These are phyloP conservation scores for Zosterops lateralis DNA, from an alignment of 2,113 vertebrate species.

Conservation along the genomic window DNA sequence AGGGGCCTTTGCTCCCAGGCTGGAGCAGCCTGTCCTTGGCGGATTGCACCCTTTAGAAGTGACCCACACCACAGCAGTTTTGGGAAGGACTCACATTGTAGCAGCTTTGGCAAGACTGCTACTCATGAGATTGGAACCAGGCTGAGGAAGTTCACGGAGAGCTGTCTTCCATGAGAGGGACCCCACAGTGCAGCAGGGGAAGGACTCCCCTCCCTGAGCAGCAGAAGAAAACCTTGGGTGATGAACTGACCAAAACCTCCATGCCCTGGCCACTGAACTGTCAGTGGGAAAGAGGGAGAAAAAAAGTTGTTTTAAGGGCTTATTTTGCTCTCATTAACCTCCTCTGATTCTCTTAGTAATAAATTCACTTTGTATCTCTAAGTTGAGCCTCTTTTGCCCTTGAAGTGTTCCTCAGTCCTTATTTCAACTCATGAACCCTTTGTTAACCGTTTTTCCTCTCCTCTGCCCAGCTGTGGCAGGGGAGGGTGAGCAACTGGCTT, in stretches of 20 bases:
- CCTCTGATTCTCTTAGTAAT: not conserved
- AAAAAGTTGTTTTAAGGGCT: not conserved
- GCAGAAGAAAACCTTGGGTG: not conserved
- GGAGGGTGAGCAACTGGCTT: not conserved
- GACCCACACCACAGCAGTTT: too few species aligned
- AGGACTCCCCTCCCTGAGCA: not conserved
- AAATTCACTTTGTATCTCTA: not conserved
- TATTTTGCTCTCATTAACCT: not conserved
- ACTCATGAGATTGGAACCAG: not conserved
- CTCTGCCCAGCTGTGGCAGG: not conserved
- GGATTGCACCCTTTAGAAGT: too few species aligned
- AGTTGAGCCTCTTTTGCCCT: not conserved
- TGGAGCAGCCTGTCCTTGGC: too few species aligned
- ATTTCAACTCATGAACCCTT: not conserved
- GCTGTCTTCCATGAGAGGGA: not conserved
- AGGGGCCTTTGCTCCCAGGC: too few species aligned
- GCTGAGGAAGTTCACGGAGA: not conserved
- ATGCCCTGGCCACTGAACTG: not conserved
- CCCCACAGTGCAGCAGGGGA: fast-evolving
- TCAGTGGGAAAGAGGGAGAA: not conserved
- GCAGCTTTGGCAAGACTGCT: not conserved
- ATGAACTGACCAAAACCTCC: not conserved
- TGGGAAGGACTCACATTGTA: too few species aligned
- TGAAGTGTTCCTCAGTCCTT: not conserved
- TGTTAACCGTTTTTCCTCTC: not conserved